Evolutionary conservation across 2,888 invertebrate genomes (phyloP).

Genomic region (Chaetoderma sp.): DNA sequence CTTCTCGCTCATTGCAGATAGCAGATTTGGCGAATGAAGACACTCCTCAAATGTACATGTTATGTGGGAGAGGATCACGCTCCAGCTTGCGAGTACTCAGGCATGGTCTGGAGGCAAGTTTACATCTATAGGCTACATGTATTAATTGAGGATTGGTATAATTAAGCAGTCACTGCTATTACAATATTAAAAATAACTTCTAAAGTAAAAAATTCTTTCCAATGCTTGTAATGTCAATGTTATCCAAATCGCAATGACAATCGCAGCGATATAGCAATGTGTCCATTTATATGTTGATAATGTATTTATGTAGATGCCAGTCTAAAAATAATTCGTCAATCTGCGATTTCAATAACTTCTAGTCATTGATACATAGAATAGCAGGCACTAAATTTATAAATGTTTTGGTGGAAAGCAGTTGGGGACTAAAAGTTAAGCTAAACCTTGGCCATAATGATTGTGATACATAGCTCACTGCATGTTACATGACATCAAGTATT

Average conservation of each 20-base stretch:
- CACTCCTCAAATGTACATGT: conserved; percentile 96
- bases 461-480: too few relatives aligned
- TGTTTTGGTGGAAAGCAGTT: too few relatives aligned
- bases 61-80: conserved; percentile 95
- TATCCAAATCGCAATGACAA: background rate
- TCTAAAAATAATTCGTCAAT: too few relatives aligned
- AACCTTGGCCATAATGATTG: too few relatives aligned
- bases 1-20: conserved; percentile 63
- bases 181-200: background rate
- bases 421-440: too few relatives aligned
- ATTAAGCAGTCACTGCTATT: background rate
- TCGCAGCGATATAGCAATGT: conserved; percentile 5
- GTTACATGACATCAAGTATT: too few relatives aligned
- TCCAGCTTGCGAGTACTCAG: conserved; percentile 92
- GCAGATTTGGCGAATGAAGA: conserved; percentile 89
- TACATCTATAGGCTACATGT: background rate
- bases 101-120: conserved; percentile 87
- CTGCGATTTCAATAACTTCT: too few relatives aligned
- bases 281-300: too few relatives aligned
- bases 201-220: background rate
- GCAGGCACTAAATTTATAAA: too few relatives aligned
- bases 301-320: too few relatives aligned
- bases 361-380: too few relatives aligned
- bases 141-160: background rate
- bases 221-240: background rate